Evolutionary conservation across 2,797 vertebrate species (phyloP).

Genomic region (Pangasius sanitwongsei): DNA sequence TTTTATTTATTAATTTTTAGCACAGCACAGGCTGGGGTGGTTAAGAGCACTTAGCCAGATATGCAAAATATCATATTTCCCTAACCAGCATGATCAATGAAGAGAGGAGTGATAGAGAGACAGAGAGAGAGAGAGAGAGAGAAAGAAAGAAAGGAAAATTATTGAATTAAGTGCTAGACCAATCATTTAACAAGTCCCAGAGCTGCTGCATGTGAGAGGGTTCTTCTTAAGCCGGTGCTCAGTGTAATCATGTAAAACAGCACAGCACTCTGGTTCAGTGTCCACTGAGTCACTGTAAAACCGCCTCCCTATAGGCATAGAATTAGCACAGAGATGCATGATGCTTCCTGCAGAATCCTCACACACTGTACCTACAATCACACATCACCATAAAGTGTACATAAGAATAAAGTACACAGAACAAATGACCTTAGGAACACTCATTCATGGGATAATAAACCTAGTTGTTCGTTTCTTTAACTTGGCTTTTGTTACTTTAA

Average conservation of each 20-base stretch:
- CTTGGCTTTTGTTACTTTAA: background rate
- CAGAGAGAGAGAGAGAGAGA: constrained; percentile 41
- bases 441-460: background rate
- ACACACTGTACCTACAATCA: constrained; percentile 13
- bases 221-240: constrained; percentile 85
- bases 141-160: constrained; percentile 55
- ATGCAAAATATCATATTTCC: constrained; percentile 91
- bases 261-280: constrained; percentile 83
- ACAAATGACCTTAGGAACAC: background rate
- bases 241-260: constrained; percentile 89
- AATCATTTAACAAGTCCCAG: constrained; percentile 87
- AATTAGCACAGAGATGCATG: constrained; percentile 80
- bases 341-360: constrained; percentile 48
- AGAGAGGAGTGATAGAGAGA: constrained; percentile 51
- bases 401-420: background rate
- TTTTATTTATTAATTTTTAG: constrained; percentile 87
- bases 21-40: constrained; percentile 86
- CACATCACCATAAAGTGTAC: background rate
- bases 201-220: constrained; percentile 81
- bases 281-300: constrained; percentile 59
- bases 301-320: constrained; percentile 68
- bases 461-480: background rate
- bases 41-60: constrained; percentile 96
- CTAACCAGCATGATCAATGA: constrained; percentile 89
- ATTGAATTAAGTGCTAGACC: constrained; percentile 86